phyloP scores from a whole-genome alignment of 2,797 vertebrate genomes.

The Acanthopagrus latus region DNA sequence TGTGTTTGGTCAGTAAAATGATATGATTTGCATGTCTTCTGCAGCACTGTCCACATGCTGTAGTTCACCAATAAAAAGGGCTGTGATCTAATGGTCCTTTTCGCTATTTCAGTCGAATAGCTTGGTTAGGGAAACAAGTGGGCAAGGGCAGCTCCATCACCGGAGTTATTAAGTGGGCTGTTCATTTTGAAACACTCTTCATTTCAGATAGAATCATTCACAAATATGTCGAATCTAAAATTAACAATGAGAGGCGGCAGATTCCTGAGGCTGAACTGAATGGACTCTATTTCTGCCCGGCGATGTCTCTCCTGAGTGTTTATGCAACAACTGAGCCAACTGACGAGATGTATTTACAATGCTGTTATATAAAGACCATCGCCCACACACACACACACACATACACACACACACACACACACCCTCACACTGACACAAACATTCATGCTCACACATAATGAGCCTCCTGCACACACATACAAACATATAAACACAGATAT shows the following conservation, averaged over 20 bases:
- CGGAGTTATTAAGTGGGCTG: conserved; percentile 39
- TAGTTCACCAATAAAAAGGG: neutral
- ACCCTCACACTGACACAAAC: neutral
- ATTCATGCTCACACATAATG: neutral
- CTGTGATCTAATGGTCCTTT: conserved; percentile 39
- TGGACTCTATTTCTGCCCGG: conserved; percentile 30
- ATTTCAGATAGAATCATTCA: conserved; percentile 45
- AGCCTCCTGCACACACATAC: neutral
- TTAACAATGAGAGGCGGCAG: conserved; percentile 45
- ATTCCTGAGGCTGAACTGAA: conserved; percentile 30
- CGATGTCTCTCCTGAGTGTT: conserved; percentile 27
- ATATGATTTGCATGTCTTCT: neutral
- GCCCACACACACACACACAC: conserved; percentile 25
- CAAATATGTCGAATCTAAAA: conserved; percentile 51
- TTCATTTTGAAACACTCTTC: conserved; percentile 8
- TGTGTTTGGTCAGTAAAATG: neutral
- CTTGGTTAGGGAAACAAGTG: conserved; percentile 48
- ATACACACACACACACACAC: conserved; percentile 6
- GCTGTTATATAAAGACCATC: conserved; percentile 59
- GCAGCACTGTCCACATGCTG: neutral
- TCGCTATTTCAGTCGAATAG: conserved; percentile 34
- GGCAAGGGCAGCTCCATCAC: conserved; percentile 42
- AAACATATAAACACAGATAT: neutral
- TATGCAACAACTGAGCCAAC: conserved; percentile 44
- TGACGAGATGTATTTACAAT: conserved; percentile 52